These are phyloP conservation scores for Drosophila novamexicana DNA, from an alignment of 1,140 invertebrate species.

Conservation along the genomic window DNA sequence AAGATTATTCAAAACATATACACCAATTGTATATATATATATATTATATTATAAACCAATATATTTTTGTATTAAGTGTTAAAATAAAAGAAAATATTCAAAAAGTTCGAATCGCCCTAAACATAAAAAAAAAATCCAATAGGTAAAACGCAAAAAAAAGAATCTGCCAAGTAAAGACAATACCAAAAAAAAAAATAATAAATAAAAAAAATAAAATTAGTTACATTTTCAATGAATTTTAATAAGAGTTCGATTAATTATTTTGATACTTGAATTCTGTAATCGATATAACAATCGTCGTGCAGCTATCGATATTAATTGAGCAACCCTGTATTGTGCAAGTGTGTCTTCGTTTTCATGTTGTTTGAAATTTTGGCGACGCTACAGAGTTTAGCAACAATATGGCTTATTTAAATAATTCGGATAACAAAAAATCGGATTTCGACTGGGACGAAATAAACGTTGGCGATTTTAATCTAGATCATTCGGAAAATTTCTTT, in stretches of 20 bases:
- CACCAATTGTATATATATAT: constrained; percentile 10
- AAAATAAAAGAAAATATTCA: constrained; percentile 4
- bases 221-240: background rate
- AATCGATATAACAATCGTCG: background rate
- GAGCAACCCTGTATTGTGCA: background rate
- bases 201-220: background rate
- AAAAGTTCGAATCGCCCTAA: background rate
- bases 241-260: too few relatives aligned
- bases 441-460: constrained; percentile 59
- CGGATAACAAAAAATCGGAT: constrained; percentile 5
- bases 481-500: constrained; percentile 60
- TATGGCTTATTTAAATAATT: constrained; percentile 35
- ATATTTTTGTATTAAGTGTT: constrained; percentile 35
- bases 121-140: too few relatives aligned
- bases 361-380: constrained; percentile 30
- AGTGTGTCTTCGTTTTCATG: constrained; percentile 16
- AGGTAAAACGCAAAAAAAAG: too few relatives aligned
- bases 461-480: constrained; percentile 51
- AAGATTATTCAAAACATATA: constrained; percentile 4
- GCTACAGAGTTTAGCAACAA: constrained; percentile 3
- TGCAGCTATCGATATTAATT: background rate
- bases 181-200: background rate
- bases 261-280: too few relatives aligned
- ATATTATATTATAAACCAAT: constrained; percentile 10
- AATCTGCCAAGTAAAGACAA: too few relatives aligned